A percentile compares a stretch with the other conserved stretches of the same genome.
These are phyloP conservation scores for Chrysotoxum bicinctum DNA, from an alignment of 2,888 invertebrate species.

Conservation along the genomic window DNA sequence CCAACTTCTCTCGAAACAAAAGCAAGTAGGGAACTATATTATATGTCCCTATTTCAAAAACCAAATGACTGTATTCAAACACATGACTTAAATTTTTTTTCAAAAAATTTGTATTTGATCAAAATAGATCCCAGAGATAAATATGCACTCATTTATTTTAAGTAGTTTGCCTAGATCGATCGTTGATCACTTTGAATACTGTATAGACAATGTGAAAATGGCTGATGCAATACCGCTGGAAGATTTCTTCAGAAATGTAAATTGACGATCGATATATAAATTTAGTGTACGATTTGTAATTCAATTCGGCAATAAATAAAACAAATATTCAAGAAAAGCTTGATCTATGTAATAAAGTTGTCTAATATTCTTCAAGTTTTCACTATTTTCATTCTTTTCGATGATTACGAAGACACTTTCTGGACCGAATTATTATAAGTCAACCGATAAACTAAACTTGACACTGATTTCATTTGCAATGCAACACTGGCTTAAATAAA, in stretches of 20 bases:
- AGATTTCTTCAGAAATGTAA: conserved; percentile 76
- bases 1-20: neutral
- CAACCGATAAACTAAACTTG: neutral
- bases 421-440: neutral
- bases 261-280: conserved; percentile 1
- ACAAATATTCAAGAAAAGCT: neutral
- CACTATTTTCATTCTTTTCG: neutral
- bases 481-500: conserved; percentile 41
- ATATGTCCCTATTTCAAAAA: neutral
- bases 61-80: neutral
- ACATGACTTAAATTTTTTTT: neutral
- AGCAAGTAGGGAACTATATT: neutral
- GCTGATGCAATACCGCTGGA: conserved; percentile 80
- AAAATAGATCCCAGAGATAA: neutral
- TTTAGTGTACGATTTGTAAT: neutral
- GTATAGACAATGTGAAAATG: conserved; percentile 74
- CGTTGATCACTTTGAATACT: neutral
- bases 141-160: neutral
- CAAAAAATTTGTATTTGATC: neutral
- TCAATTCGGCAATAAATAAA: neutral
- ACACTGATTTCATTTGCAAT: conserved; percentile 1
- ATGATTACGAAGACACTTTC: neutral
- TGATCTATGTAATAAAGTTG: neutral
- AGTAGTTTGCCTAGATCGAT: neutral
- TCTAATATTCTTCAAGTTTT: neutral